Base-by-base conservation (phyloP, 2,113 vertebrate species). In the Mormyrus iriodes region DNA sequence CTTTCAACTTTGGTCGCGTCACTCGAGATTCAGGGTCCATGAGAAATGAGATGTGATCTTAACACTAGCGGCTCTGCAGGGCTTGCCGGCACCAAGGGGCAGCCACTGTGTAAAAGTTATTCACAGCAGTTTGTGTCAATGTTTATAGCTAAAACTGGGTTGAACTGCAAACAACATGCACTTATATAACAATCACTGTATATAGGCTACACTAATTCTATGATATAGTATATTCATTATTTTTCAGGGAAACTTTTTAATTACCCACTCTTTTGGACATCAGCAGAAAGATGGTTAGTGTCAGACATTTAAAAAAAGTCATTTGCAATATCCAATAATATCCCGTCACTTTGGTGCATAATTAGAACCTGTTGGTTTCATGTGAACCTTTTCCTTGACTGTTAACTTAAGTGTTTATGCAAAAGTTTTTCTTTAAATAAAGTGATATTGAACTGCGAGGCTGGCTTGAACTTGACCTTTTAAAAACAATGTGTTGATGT, bases 361-460 rank as follows among this genome's bases (percentile, higher is more conserved):
- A 52, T 86, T 86, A 86, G 48, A 86, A 86, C 73, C 48, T 86
- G 85, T 86, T 86, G 49, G 48, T 86, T 86, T 86, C 55, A 86
- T 86, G 85, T 86, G 85, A 84, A 84, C 51, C 85, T 53, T 86
- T 53, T 35, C 85, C 51, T 53, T 86, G 85, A 86, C 85, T 86
- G 85, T 86, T 86, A 86, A 86, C 49, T 86, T 86, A 85, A 85
- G 85, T 86, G 85, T 86, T 86, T 86, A 86, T 86, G 85, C 85
- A 86, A 86, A 55, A 53, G 49, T 86, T 86, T 69, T 86, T 86
- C 85, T 86, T 86, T 86, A 55, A 86, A 86, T 86, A 86, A 86
- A 86, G 49, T 51, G 27, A 51, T 53, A 86, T 86, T 86, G 24
- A 86, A 86, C 49, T 86, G 49, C 85, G 48, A 55, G n/a, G 49